Conservation (phyloP, 2,113 vertebrate genomes). For the rat (Rattus norvegicus) region DNA sequence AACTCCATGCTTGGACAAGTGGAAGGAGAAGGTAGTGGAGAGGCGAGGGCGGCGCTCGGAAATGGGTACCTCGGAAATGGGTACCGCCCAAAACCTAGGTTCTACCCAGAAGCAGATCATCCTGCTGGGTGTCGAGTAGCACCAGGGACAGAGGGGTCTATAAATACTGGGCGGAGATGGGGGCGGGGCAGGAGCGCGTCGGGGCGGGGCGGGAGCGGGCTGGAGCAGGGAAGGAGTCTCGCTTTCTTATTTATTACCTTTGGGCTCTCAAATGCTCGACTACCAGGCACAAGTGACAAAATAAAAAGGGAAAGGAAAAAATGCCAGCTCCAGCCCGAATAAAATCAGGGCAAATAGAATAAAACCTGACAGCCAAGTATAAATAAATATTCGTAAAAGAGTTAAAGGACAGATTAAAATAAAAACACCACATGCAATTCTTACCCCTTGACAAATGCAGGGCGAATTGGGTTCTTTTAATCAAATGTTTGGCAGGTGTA, state of each 20-base stretch:
- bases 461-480: slow-evolving; percentile 87
- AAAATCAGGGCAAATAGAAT: slow-evolving; percentile 72
- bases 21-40: neutral
- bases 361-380: slow-evolving; percentile 77
- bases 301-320: slow-evolving; percentile 74
- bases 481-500: slow-evolving; percentile 88
- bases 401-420: slow-evolving; percentile 84
- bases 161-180: slow-evolving; percentile 27
- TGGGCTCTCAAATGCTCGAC: slow-evolving; percentile 72
- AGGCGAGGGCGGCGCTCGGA: neutral
- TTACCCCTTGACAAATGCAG: slow-evolving; percentile 85
- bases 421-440: slow-evolving; percentile 84
- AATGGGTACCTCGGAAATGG: neutral
- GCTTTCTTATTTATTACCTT: slow-evolving; percentile 78
- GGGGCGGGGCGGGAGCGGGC: neutral
- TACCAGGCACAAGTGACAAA: slow-evolving; percentile 73
- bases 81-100: too few species aligned
- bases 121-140: neutral
- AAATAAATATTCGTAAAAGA: slow-evolving; percentile 78
- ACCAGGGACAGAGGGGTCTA: neutral
- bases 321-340: slow-evolving; percentile 54
- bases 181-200: slow-evolving; percentile 41
- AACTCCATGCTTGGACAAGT: neutral
- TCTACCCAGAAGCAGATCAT: neutral
- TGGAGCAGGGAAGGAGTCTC: slow-evolving; percentile 11